Conservation (phyloP, 2,888 invertebrate species). For the Coecobrya sp. region DNA sequence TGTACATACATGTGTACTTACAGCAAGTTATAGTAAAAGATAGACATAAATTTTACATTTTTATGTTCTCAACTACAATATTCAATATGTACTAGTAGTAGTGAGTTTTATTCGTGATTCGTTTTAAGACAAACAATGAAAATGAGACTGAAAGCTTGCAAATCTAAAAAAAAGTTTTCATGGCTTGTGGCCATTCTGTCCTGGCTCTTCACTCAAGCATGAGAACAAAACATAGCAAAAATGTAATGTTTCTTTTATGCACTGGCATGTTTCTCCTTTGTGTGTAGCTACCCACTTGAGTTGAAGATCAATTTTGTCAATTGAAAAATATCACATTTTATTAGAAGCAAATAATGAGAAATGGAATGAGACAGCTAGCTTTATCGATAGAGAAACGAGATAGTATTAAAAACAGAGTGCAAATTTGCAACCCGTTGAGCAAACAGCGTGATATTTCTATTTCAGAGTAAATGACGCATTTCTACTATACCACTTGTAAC, state of each 20-base stretch:
- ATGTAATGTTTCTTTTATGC: neutral
- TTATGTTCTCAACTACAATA: neutral
- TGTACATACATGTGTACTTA: too few relatives aligned
- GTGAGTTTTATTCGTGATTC: neutral
- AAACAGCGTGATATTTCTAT: neutral
- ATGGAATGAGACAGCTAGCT: too few relatives aligned
- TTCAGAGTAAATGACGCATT: neutral
- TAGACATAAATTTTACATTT: neutral
- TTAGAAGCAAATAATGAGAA: too few relatives aligned
- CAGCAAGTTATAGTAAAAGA: too few relatives aligned
- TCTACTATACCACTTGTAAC: neutral
- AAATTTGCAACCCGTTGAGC: too few relatives aligned
- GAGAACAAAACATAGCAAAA: neutral
- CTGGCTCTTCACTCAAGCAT: constrained; percentile 72
- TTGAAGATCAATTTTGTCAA: constrained; percentile 4
- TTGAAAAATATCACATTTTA: neutral
- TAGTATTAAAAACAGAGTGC: too few relatives aligned
- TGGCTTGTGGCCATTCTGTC: constrained; percentile 74
- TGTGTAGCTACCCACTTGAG: neutral
- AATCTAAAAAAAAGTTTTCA: constrained; percentile 56
- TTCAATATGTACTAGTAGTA: neutral
- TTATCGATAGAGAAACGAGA: too few relatives aligned
- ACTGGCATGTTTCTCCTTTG: too few relatives aligned
- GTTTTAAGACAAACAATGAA: constrained; percentile 8
- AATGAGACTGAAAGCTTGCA: constrained; percentile 20